These are phyloP conservation scores for Lasius fuliginosus DNA, from an alignment of 2,888 invertebrate species.

Conservation along the genomic window DNA sequence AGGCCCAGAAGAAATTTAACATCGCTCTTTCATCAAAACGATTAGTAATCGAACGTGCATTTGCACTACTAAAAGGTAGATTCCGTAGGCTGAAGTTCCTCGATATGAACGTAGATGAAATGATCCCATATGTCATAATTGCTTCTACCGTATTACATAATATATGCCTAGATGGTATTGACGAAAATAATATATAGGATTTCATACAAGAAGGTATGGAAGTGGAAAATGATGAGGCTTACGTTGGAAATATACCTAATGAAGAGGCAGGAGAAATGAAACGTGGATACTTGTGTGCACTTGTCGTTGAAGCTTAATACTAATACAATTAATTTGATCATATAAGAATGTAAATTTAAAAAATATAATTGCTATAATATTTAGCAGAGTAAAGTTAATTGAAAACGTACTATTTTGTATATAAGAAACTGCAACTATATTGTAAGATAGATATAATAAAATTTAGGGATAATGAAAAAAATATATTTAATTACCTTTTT, in stretches of 20 bases:
- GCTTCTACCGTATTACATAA: constrained; percentile 74
- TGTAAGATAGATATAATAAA: too few species aligned
- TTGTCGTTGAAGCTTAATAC: constrained; percentile 19
- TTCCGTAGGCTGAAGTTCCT: constrained; percentile 74
- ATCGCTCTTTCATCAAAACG: constrained; percentile 60
- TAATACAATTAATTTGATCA: background rate
- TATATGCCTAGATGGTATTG: constrained; percentile 60
- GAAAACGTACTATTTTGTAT: too few species aligned
- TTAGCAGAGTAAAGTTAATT: too few species aligned
- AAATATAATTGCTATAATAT: too few species aligned
- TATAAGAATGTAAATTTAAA: too few species aligned
- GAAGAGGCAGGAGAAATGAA: background rate
- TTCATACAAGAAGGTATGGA: constrained; percentile 13
- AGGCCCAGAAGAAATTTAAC: constrained; percentile 64
- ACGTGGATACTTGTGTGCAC: constrained; percentile 11
- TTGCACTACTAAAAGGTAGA: constrained; percentile 73
- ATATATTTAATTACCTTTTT: too few species aligned
- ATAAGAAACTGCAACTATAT: too few species aligned
- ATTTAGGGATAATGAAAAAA: too few species aligned
- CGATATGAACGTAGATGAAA: constrained; percentile 73
- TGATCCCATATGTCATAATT: constrained; percentile 71
- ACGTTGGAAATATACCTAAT: background rate
- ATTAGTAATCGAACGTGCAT: constrained; percentile 71
- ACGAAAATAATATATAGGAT: constrained; percentile 5
- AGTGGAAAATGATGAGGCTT: background rate